Evolutionary conservation across 1,140 invertebrate genomes (phyloP).

Genomic region (Drosophila kepulauana): DNA sequence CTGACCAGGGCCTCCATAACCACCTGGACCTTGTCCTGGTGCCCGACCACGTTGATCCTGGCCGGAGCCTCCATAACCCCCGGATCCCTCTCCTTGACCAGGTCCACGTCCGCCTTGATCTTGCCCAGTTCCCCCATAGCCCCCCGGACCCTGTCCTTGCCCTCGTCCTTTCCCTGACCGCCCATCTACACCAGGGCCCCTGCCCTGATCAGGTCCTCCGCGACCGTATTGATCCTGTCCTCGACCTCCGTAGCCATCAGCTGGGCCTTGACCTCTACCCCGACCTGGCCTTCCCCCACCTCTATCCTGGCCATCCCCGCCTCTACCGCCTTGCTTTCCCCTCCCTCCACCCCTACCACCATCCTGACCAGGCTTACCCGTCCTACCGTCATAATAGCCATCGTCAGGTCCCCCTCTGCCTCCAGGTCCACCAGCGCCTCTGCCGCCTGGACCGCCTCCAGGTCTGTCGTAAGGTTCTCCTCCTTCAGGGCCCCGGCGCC

Average conservation of each 20-base stretch:
- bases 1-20: not conserved
- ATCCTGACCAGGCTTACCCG: constrained; percentile 1
- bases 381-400: not conserved
- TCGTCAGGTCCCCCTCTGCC: constrained; percentile 12
- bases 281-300: not conserved
- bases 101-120: not conserved
- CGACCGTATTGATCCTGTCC: not conserved
- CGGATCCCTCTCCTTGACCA: not conserved
- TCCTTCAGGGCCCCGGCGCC: not conserved
- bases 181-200: not conserved
- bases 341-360: not conserved
- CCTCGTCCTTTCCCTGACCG: not conserved
- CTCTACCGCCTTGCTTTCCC: not conserved
- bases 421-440: constrained; percentile 7
- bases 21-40: not conserved
- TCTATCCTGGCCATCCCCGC: not conserved
- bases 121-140: not conserved
- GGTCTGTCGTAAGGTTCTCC: constrained; percentile 21
- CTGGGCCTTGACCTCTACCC: not conserved
- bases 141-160: not conserved
- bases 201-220: not conserved
- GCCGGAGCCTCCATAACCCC: not conserved
- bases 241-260: not conserved
- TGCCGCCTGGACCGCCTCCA: constrained; percentile 3
- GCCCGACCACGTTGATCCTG: not conserved